A percentile compares a stretch with the other conserved stretches of the same genome.
phyloP scores from a whole-genome alignment of 2,888 invertebrate genomes.

The Amblyteles armatorius region DNA sequence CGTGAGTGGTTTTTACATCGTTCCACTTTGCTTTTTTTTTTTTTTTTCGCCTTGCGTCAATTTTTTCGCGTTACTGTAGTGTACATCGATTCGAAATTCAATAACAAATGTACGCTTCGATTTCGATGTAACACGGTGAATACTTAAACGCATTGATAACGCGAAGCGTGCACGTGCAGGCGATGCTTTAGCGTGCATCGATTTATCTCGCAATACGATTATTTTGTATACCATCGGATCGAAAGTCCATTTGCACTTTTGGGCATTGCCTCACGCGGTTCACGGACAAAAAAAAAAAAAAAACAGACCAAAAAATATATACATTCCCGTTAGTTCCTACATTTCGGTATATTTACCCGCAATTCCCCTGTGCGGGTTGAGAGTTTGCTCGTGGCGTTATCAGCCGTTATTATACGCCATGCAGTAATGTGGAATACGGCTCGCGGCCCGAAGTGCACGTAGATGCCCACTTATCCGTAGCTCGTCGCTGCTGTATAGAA shows the following conservation, averaged over 20 bases:
- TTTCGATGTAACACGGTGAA: constrained; percentile 26
- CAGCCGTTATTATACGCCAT: constrained; percentile 25
- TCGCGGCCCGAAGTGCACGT: neutral
- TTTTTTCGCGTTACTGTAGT: neutral
- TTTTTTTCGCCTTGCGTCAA: neutral
- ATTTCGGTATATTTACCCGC: neutral
- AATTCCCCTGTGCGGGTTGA: neutral
- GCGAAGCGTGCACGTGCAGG: neutral
- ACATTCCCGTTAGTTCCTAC: constrained; percentile 9
- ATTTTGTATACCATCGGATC: constrained; percentile 43
- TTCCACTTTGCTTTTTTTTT: neutral
- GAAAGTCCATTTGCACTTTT: constrained; percentile 40
- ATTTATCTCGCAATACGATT: constrained; percentile 55
- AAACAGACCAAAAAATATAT: neutral
- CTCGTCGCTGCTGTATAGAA: constrained; percentile 20
- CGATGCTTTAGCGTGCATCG: constrained; percentile 5
- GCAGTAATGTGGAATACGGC: constrained; percentile 3
- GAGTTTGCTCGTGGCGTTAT: constrained; percentile 1
- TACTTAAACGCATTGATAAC: constrained; percentile 39
- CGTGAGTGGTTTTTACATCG: constrained; percentile 17
- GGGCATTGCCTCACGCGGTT: neutral
- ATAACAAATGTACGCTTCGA: constrained; percentile 32
- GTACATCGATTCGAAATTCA: constrained; percentile 24
- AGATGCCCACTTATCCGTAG: constrained; percentile 41
- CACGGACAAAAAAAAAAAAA: neutral